Evolutionary conservation across 2,113 vertebrate genomes (phyloP).

Genomic region (Melanotaenia duboulayi): DNA sequence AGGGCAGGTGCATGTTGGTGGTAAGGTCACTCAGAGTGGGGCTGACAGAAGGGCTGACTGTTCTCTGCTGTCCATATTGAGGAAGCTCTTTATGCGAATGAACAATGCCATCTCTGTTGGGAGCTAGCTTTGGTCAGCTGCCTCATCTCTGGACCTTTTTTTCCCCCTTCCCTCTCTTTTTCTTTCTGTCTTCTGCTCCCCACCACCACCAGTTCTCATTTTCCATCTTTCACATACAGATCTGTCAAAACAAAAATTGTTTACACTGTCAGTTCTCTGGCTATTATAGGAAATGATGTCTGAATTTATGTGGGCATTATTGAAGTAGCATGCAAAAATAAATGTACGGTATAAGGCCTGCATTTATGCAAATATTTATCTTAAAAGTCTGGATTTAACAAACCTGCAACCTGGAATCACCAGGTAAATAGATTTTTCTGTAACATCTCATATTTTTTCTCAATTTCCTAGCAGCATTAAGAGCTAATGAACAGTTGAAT

Average conservation of each 20-base stretch:
- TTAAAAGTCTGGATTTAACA: background rate
- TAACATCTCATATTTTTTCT: background rate
- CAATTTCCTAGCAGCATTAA: no score
- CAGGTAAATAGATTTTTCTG: background rate
- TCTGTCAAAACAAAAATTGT: slow-evolving; percentile 29
- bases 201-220: slow-evolving; percentile 14
- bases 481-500: no score
- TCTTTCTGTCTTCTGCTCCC: background rate
- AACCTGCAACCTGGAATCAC: background rate
- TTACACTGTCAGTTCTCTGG: no score
- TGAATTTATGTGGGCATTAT: no score
- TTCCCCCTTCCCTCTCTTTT: background rate
- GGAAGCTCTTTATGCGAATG: slow-evolving; percentile 67
- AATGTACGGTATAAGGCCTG: background rate
- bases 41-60: slow-evolving; percentile 72
- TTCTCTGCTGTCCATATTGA: slow-evolving; percentile 69
- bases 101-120: slow-evolving; percentile 80
- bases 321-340: background rate
- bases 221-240: slow-evolving; percentile 42
- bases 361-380: background rate
- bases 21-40: slow-evolving; percentile 58
- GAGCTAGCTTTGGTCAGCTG: slow-evolving; percentile 57
- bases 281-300: no score
- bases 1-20: slow-evolving; percentile 61
- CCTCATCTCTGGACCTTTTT: slow-evolving; percentile 32